Base-by-base conservation (phyloP, 2,888 invertebrate species). In the Drepana falcataria region DNA sequence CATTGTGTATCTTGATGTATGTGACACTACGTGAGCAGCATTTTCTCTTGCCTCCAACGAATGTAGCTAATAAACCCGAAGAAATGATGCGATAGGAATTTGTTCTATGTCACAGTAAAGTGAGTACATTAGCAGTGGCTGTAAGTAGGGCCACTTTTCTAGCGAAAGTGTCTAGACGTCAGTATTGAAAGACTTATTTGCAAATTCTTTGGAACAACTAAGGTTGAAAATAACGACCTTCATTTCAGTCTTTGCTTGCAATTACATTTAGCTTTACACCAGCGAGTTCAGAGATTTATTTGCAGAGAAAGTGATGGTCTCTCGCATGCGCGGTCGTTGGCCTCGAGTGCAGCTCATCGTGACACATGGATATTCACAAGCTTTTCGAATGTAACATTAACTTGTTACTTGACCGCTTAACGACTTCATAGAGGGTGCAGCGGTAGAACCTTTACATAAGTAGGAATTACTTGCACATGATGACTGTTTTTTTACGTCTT, bases 251-350 rank as follows among this genome's bases (percentile, higher is more conserved):
- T 48, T 34, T 33, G 3, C 21, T 21, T 21, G 3, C 4, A 48
- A 48, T 48, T 6, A 9, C 33, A 55, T 40, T 48, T 52, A 60
- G 21, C 21, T 21, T 21, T 49, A 48, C 56, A 59, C 21, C 52
- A 53, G 51, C 59, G 51, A 48, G 53, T 53, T 57, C 55, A 61
- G 70, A 72, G 73, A 73, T 71, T 66, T 69, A 71, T 74, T 60
- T 77, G 68, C 69, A 77, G 87, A 80, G 89, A 90, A 89, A 90
- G 89, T 84, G 71, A 71, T 68, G 64, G 59, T n/a, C 65, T 71
- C 44, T 9, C 9, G 49, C 60, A 49, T 63, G 57, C 51, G 71
- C 67, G 81, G 84, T 81, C 83, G 63, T 59, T 78, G 85, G 85
- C 75, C 85, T 64, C 70, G 73, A 77, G 71, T 82, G 80, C 81